Evolutionary conservation across 1,140 invertebrate genomes (phyloP), one percentile per base, ranked within the genome.

Genomic region (Zaprionus camerounensis): DNA sequence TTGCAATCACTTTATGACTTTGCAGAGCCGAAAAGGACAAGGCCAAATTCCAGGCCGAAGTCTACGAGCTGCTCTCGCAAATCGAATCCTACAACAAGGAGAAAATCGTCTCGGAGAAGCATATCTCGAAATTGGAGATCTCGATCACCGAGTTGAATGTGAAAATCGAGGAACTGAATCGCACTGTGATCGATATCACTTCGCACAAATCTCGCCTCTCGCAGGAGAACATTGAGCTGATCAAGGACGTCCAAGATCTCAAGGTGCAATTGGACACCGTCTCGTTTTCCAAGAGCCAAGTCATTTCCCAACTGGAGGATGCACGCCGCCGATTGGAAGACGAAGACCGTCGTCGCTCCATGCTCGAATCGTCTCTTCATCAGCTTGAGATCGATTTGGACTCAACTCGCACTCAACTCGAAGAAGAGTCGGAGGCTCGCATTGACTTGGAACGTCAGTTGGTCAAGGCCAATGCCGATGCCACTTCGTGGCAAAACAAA

Each of bases 361-460:
- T 97, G 83, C 94, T 99, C 84, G 98, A 99, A 93, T 96, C 97
- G 75, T 96, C 95, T 76, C 94, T 98, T 71, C 97, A 98, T 94
- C 96, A 97, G 93, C 95, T 99, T 86, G 98, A 99, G 93, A 95
- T 97, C 82, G 98, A 99, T 93, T 94, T 99, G 92, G 98, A 99
- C 93, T 98, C 97, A 24, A 95, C 98, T 64, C 96, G 98, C 82
- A 96, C 97, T 61, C 98, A 99, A 94, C 94, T 99, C 81, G 98
- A 99, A 93, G 98, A 99, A 94, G 98, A 99, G 94, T 97, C 97
- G 57, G 98, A 99, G 93, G 97, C 97, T 76, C 97, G 98, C 91
- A 94, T 99, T 92, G 98, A 99, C 93, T 95, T 99, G 78, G 98
- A 99, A 94, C 95, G 98, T 86, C 98, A 99, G 94, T 94, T 99